A percentile compares a stretch with the other conserved stretches of the same genome.
These are phyloP conservation scores for Takifugu rubripes DNA, from an alignment of 2,797 vertebrate species.

Conservation along the genomic window DNA sequence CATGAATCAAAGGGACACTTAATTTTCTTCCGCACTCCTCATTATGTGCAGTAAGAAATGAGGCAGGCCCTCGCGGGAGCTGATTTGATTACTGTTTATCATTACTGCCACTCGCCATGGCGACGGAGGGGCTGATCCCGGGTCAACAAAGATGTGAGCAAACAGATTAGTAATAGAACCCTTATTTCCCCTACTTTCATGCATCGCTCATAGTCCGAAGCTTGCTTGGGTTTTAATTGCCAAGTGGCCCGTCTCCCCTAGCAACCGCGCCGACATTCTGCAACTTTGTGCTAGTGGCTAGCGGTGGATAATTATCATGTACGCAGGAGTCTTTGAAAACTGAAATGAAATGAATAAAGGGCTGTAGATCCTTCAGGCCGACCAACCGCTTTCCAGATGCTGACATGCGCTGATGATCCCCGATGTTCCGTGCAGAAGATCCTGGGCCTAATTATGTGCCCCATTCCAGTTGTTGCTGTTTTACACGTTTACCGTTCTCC, in stretches of 20 bases:
- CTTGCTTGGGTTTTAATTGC: slow-evolving; percentile 65
- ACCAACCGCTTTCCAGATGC: slow-evolving; percentile 25
- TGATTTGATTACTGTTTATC: slow-evolving; percentile 72
- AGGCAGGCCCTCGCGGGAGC: slow-evolving; percentile 57
- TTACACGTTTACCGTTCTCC: slow-evolving; percentile 20
- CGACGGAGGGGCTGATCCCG: slow-evolving; percentile 57
- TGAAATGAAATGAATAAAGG: slow-evolving; percentile 18
- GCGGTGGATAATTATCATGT: slow-evolving; percentile 16
- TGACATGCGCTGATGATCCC: slow-evolving; percentile 39
- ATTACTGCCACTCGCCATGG: slow-evolving; percentile 66
- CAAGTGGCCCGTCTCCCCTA: slow-evolving; percentile 45
- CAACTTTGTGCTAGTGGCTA: slow-evolving; percentile 20
- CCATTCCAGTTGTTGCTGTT: slow-evolving; percentile 33
- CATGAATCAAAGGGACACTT: slow-evolving; percentile 72
- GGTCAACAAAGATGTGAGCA: slow-evolving; percentile 35
- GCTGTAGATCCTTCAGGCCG: slow-evolving; percentile 21
- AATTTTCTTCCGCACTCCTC: slow-evolving; percentile 65
- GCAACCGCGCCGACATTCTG: slow-evolving; percentile 28
- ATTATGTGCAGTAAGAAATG: slow-evolving; percentile 63
- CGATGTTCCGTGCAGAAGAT: slow-evolving; percentile 28
- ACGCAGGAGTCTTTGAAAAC: slow-evolving; percentile 20
- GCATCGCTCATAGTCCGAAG: slow-evolving; percentile 54
- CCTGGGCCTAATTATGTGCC: slow-evolving; percentile 52
- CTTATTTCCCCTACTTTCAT: slow-evolving; percentile 66
- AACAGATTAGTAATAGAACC: slow-evolving; percentile 62